phyloP scores from a whole-genome alignment of 2,797 vertebrate species.

The Neosilurus hyrtlii region DNA sequence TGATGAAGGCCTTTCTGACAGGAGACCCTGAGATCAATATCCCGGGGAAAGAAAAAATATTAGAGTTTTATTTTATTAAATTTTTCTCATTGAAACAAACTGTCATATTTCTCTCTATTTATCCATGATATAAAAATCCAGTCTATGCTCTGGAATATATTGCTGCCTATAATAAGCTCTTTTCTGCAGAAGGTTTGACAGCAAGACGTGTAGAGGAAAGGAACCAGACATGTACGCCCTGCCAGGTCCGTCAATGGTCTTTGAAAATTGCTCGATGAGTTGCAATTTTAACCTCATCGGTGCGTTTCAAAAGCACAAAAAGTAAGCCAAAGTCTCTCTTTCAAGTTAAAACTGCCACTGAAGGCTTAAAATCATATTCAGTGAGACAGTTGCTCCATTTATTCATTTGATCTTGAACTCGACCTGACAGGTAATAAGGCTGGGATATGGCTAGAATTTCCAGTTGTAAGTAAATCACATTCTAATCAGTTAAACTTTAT shows the following conservation, averaged over 20 bases:
- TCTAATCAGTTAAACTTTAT: background rate
- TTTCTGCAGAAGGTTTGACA: conserved; percentile 20
- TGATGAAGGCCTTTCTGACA: too few relatives aligned
- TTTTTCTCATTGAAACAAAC: background rate
- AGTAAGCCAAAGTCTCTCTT: background rate
- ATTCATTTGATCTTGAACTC: background rate
- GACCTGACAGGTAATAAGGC: background rate
- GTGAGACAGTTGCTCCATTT: background rate
- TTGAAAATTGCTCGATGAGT: conserved; percentile 7
- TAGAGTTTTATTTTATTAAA: too few relatives aligned
- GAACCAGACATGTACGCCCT: conserved; percentile 11
- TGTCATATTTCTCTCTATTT: background rate
- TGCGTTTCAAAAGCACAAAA: conserved; percentile 2
- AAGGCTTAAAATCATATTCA: background rate
- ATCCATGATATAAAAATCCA: background rate
- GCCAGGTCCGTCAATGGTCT: background rate
- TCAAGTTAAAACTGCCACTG: background rate
- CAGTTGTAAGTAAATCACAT: background rate
- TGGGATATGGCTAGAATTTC: background rate
- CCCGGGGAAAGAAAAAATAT: background rate
- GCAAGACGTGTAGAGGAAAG: conserved; percentile 22
- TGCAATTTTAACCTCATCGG: conserved; percentile 21
- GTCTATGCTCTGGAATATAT: conserved; percentile 26
- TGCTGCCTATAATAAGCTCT: conserved; percentile 14
- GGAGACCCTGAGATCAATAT: background rate